These are phyloP conservation scores for Spondyliosoma cantharus DNA, from an alignment of 2,797 vertebrate species.

Conservation along the genomic window DNA sequence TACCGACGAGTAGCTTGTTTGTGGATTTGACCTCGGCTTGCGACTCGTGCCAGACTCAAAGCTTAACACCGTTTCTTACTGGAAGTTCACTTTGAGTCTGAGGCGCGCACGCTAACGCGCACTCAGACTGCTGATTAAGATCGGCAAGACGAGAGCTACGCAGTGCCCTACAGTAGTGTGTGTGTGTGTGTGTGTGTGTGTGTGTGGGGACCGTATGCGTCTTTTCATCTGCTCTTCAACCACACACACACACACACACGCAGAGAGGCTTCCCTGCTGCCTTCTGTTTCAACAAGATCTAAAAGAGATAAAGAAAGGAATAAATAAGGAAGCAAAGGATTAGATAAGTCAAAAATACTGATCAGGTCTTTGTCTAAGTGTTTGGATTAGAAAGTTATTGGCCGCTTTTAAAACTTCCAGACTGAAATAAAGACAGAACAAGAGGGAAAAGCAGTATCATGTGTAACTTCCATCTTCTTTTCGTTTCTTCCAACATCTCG, in stretches of 20 bases:
- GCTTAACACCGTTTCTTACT: not conserved
- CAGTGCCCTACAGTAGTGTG: not conserved
- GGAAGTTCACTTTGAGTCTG: not conserved
- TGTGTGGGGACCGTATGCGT: too few relatives aligned
- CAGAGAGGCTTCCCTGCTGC: not conserved
- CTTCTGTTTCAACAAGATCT: not conserved
- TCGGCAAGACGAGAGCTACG: not conserved
- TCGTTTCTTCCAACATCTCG: not conserved
- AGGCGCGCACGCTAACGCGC: not conserved
- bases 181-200: constrained; percentile 5
- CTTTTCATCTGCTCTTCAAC: too few relatives aligned
- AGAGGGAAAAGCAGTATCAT: not conserved
- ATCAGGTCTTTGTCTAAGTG: not conserved
- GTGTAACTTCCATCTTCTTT: not conserved
- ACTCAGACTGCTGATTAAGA: constrained; percentile 5
- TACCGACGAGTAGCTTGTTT: constrained; percentile 1
- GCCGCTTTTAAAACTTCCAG: not conserved
- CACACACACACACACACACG: not conserved
- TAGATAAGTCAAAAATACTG: not conserved
- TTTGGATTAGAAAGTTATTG: not conserved
- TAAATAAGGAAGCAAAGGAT: not conserved
- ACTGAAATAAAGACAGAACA: not conserved
- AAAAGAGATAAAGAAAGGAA: not conserved
- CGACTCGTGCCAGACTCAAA: not conserved
- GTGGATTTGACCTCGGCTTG: constrained; percentile 23